Evolutionary conservation across 2,113 vertebrate species (phyloP).

Genomic region (Corythornis madagascariensis): DNA sequence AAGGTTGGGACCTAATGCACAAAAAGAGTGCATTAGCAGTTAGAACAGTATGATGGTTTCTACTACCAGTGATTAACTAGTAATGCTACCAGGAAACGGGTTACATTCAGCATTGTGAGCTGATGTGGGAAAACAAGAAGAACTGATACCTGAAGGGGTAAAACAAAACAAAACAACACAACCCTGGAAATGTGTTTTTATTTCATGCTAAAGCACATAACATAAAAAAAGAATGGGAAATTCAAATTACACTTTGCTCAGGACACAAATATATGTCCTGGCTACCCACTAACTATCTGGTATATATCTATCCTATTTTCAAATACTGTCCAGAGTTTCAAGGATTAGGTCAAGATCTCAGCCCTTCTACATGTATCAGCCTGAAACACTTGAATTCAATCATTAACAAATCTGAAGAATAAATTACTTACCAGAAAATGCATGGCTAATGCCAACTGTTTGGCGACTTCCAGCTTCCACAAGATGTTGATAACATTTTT

Average conservation of each 20-base stretch:
- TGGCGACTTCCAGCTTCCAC: conserved; percentile 97
- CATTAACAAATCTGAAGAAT: neutral
- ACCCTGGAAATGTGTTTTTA: neutral
- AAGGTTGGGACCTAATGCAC: neutral
- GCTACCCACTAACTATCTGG: neutral
- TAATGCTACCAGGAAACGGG: neutral
- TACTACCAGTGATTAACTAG: neutral
- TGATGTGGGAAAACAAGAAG: neutral
- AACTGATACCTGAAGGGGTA: neutral
- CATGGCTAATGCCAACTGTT: conserved; percentile 96
- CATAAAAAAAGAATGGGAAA: neutral
- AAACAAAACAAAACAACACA: neutral
- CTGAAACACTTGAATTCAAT: neutral
- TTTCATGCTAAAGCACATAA: neutral
- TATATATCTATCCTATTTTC: neutral
- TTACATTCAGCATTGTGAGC: neutral
- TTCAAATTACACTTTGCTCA: neutral
- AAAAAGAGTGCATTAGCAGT: neutral
- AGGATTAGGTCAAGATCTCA: neutral
- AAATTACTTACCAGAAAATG: conserved; percentile 90
- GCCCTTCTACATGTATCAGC: neutral
- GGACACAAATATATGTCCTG: neutral
- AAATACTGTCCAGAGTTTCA: neutral
- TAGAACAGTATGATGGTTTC: neutral
- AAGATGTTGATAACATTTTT: conserved; percentile 90